These are phyloP conservation scores for Ladona fulva DNA, from an alignment of 1,140 invertebrate genomes.

Conservation along the genomic window DNA sequence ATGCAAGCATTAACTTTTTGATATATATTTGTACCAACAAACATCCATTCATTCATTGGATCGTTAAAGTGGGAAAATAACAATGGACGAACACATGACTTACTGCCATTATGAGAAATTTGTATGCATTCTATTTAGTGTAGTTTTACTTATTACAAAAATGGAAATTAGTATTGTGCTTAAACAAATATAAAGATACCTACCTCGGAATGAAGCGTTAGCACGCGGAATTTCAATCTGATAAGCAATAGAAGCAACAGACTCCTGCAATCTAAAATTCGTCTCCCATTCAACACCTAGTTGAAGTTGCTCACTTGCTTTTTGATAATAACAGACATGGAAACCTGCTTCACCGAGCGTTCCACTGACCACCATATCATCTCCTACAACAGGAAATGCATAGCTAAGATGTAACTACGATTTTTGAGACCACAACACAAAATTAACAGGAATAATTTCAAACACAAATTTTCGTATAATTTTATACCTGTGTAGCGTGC, in stretches of 20 bases:
- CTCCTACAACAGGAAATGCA: slow-evolving; percentile 28
- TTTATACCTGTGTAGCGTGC: slow-evolving; percentile 57
- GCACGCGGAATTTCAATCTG: slow-evolving; percentile 95
- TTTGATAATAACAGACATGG: slow-evolving; percentile 91
- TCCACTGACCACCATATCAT: slow-evolving; percentile 49
- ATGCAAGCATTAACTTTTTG: no score
- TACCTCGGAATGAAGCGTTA: slow-evolving; percentile 87
- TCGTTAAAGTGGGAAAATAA: no score
- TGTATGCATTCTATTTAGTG: no score
- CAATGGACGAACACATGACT: no score
- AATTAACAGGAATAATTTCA: slow-evolving; percentile 21
- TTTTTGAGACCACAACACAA: slow-evolving; percentile 22
- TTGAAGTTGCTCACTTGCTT: slow-evolving; percentile 81
- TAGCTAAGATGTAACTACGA: not conserved
- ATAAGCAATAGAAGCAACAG: slow-evolving; percentile 87
- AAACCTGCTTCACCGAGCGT: slow-evolving; percentile 72
- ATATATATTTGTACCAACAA: no score
- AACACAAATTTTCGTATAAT: not conserved
- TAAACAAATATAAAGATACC: no score
- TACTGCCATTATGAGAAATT: no score
- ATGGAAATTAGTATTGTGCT: no score
- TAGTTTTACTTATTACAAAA: no score
- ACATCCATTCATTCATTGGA: no score
- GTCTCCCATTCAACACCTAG: slow-evolving; percentile 81
- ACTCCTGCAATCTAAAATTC: slow-evolving; percentile 79